Base-by-base conservation (phyloP, 1,140 invertebrate genomes). In the Metaphire vulgaris region DNA sequence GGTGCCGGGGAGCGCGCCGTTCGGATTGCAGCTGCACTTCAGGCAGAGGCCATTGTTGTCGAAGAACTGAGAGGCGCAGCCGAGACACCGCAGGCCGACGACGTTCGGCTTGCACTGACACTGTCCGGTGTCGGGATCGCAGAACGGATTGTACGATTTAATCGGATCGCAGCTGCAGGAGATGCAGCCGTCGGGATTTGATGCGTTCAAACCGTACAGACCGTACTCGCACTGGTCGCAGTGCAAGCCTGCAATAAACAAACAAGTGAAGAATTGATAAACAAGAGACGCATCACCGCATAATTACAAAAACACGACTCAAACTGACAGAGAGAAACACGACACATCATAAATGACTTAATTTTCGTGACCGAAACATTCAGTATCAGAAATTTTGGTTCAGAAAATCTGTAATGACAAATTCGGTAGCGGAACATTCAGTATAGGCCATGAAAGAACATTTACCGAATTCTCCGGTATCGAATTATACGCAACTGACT, bases 171-270 rank as follows among this genome's bases (percentile, higher is more conserved):
- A 87, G 67, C 82, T 78, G 78, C 86, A 87, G 0, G 83, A 77
- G 6, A 76, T 76, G 77, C 86, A 87, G 21, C 85, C 85, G 64
- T 77, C 15, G 2, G 82, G 90, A 86, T 95, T 94, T 64, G 82
- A 81, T 31, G 70, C 74, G 0, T 56, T 33, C n/a, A 86, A 78
- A n/a, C 81, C 80, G 78, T 94, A 98, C 87, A 89, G 97, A 32
- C 95, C 95, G 6, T 90, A 92, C 83, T 93, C 92, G 85, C 98
- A 99, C 79, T 75, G 34, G 75, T 97, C 91, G 83, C 97, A 99
- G 71, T 81, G 80, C 14, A 74, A 33, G 76, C 80, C 84, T 85
- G 34, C 69, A 80, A n/a, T n/a, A n/a, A n/a, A n/a, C n/a, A n/a
- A n/a, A n/a, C n/a, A n/a, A n/a, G n/a, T n/a, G n/a, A n/a, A n/a